Evolutionary conservation across 2,888 invertebrate species (phyloP).

Genomic region (Pseudococcus longispinus): DNA sequence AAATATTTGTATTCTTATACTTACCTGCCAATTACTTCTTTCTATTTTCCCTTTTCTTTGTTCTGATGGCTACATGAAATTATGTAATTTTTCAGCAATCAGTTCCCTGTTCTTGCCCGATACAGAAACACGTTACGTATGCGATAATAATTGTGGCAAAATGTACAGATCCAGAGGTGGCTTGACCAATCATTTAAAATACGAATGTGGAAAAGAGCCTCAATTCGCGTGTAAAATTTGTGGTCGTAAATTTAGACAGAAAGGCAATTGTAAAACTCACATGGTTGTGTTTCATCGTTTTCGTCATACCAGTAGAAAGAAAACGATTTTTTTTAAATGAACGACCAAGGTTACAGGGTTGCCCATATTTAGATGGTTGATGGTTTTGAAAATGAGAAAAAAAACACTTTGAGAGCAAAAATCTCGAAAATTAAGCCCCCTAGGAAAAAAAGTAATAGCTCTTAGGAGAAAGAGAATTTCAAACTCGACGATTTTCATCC

Average conservation of each 20-base stretch:
- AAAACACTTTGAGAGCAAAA: no score
- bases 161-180: slow-evolving; percentile 78
- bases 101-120: background rate
- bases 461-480: no score
- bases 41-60: no score
- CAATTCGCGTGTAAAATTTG: slow-evolving; percentile 57
- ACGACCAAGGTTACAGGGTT: no score
- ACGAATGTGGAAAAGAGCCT: slow-evolving; percentile 63
- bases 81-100: background rate
- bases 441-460: no score
- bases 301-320: background rate
- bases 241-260: slow-evolving; percentile 54
- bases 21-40: no score
- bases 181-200: slow-evolving; percentile 70
- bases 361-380: no score
- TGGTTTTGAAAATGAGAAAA: background rate
- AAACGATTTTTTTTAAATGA: background rate
- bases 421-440: no score
- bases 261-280: slow-evolving; percentile 58
- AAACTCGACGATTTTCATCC: no score
- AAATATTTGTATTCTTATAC: no score
- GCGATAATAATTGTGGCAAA: slow-evolving; percentile 67
- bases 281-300: background rate
- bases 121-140: background rate
- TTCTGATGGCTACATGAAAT: background rate